Conservation (phyloP, 2,797 vertebrate genomes). For the Apogon talboti region DNA sequence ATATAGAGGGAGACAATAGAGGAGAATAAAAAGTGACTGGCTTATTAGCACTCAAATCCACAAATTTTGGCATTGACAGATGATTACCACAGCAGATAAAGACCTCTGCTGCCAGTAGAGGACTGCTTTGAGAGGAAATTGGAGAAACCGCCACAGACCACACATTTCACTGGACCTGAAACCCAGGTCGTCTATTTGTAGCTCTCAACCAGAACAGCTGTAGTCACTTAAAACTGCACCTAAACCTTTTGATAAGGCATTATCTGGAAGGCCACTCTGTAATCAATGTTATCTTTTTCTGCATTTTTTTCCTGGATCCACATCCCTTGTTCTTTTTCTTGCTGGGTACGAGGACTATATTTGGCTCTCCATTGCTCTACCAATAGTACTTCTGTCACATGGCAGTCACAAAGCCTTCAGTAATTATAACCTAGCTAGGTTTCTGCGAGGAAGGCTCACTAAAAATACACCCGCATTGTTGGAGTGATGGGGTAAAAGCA, state of each 20-base stretch:
- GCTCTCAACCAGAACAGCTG: constrained; percentile 21
- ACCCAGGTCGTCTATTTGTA: constrained; percentile 37
- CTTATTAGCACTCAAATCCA: constrained; percentile 29
- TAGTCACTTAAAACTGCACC: constrained; percentile 44
- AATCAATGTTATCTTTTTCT: constrained; percentile 60
- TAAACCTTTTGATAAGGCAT: constrained; percentile 46
- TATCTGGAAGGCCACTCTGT: constrained; percentile 37
- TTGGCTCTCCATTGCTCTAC: constrained; percentile 73
- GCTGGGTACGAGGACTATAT: constrained; percentile 72
- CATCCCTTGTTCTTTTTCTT: constrained; percentile 50
- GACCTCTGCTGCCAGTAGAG: constrained; percentile 29
- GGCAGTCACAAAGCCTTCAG: constrained; percentile 79
- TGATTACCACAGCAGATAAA: constrained; percentile 48
- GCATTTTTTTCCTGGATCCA: constrained; percentile 35
- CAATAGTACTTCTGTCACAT: constrained; percentile 80
- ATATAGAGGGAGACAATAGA: constrained; percentile 1
- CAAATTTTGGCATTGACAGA: constrained; percentile 27
- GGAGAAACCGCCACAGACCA: constrained; percentile 41
- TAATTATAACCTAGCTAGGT: constrained; percentile 81
- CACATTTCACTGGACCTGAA: constrained; percentile 42
- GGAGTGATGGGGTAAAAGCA: constrained; percentile 49
- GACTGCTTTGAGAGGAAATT: constrained; percentile 48
- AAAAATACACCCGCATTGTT: constrained; percentile 79
- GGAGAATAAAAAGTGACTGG: constrained; percentile 2
- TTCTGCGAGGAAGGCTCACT: constrained; percentile 70